These are phyloP conservation scores for Thamnophis sirtalis DNA, from an alignment of 2,113 vertebrate genomes.

Conservation along the genomic window DNA sequence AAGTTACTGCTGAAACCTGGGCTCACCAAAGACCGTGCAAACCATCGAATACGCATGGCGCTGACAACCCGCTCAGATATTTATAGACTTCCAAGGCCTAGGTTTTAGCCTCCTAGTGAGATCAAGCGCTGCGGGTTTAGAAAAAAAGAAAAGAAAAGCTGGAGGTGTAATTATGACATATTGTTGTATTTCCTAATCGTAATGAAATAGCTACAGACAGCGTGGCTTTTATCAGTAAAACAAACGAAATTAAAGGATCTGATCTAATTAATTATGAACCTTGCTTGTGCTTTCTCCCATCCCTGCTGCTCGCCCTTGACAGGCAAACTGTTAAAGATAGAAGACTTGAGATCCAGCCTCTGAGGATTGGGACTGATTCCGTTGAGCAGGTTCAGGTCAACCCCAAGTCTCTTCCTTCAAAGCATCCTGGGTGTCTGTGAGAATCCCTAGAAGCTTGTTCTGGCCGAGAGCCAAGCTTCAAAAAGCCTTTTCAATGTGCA, in stretches of 20 bases:
- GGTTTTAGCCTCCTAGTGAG: slow-evolving; percentile 5
- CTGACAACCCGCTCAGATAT: not conserved
- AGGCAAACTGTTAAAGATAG: slow-evolving; percentile 70
- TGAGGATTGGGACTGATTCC: slow-evolving; percentile 76
- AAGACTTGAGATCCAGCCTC: slow-evolving; percentile 67
- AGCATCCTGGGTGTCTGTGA: slow-evolving; percentile 76
- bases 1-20: not conserved
- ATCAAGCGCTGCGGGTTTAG: not conserved
- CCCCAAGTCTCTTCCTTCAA: slow-evolving; percentile 76
- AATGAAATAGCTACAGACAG: not conserved
- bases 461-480: slow-evolving; percentile 82
- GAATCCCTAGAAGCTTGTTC: slow-evolving; percentile 77
- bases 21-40: not conserved
- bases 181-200: not conserved
- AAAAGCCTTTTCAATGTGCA: slow-evolving; percentile 77
- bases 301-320: slow-evolving; percentile 58
- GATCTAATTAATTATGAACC: slow-evolving; percentile 57
- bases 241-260: slow-evolving; percentile 19
- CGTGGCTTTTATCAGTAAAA: slow-evolving; percentile 13
- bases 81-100: not conserved
- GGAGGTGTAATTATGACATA: slow-evolving; percentile 1
- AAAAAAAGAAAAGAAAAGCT: not conserved
- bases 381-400: slow-evolving; percentile 74
- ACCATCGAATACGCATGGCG: not conserved
- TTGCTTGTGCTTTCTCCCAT: slow-evolving; percentile 36